Evolutionary conservation across 2,113 vertebrate species (phyloP).

Genomic region (Engraulis encrasicolus): DNA sequence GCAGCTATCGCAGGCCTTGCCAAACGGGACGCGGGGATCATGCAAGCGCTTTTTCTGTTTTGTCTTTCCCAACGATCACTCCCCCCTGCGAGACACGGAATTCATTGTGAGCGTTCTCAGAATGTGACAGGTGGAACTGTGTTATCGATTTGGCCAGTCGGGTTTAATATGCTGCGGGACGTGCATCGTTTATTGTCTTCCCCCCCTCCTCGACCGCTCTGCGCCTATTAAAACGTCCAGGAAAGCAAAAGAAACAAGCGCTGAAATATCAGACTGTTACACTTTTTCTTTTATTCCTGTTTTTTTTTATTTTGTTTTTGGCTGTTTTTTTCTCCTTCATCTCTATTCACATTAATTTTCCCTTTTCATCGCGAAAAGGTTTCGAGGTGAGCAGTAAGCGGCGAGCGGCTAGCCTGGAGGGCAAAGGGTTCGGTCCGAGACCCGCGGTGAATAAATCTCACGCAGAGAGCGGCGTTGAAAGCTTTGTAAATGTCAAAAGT

Average conservation of each 20-base stretch:
- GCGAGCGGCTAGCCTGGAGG: neutral
- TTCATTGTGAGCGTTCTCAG: slow-evolving; percentile 64
- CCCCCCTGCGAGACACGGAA: slow-evolving; percentile 62
- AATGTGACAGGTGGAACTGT: slow-evolving; percentile 73
- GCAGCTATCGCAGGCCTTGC: slow-evolving; percentile 53
- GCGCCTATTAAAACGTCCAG: slow-evolving; percentile 65
- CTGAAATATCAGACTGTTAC: slow-evolving; percentile 43
- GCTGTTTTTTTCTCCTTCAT: no score
- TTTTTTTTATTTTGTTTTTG: neutral
- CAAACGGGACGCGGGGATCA: slow-evolving; percentile 58
- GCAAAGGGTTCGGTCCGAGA: neutral
- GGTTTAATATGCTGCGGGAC: slow-evolving; percentile 72
- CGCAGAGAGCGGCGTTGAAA: slow-evolving; percentile 70
- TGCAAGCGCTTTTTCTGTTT: slow-evolving; percentile 53
- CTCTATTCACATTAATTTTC: no score
- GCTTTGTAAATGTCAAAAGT: slow-evolving; percentile 74
- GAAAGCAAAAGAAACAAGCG: slow-evolving; percentile 30
- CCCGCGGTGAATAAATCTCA: slow-evolving; percentile 64
- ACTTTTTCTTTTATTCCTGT: neutral
- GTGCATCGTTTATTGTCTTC: slow-evolving; percentile 68
- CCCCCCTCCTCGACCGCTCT: slow-evolving; percentile 49
- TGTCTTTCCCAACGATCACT: slow-evolving; percentile 29
- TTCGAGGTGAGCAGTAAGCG: neutral
- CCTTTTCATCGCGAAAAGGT: neutral
- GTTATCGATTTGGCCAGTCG: slow-evolving; percentile 75